Evolutionary conservation across 2,113 vertebrate genomes (phyloP).

Genomic region (Neofelis nebulosa): DNA sequence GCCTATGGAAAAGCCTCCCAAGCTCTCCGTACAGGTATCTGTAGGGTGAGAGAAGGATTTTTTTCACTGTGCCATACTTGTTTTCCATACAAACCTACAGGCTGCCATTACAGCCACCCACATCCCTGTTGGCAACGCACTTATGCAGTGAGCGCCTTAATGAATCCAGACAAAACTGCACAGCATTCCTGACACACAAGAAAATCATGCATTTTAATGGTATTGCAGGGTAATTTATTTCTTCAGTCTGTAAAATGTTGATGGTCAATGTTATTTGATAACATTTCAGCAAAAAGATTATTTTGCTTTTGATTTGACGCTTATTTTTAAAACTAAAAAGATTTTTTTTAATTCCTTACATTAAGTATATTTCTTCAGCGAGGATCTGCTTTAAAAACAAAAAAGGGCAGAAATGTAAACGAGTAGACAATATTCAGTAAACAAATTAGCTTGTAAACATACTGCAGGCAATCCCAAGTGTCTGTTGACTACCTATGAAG

Average conservation of each 20-base stretch:
- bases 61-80: constrained; percentile 89
- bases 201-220: constrained; percentile 81
- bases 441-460: constrained; percentile 77
- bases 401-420: constrained; percentile 71
- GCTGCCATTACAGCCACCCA: constrained; percentile 89
- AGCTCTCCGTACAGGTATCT: constrained; percentile 83
- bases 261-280: constrained; percentile 63
- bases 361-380: constrained; percentile 46
- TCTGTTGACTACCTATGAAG: constrained; percentile 79
- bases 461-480: constrained; percentile 59
- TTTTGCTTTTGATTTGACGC: constrained; percentile 44
- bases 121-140: constrained; percentile 85
- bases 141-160: constrained; percentile 84
- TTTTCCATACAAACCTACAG: constrained; percentile 90
- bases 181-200: constrained; percentile 68
- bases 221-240: constrained; percentile 72
- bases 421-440: constrained; percentile 55
- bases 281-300: constrained; percentile 20
- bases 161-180: constrained; percentile 84
- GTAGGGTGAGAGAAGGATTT: constrained; percentile 83
- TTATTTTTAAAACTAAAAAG: constrained; percentile 52
- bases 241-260: constrained; percentile 66
- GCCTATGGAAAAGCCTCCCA: constrained; percentile 78
- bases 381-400: constrained; percentile 37
- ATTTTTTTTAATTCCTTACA: constrained; percentile 41